Conservation (phyloP, 2,113 vertebrate genomes). For the Podarcis cretensis region DNA sequence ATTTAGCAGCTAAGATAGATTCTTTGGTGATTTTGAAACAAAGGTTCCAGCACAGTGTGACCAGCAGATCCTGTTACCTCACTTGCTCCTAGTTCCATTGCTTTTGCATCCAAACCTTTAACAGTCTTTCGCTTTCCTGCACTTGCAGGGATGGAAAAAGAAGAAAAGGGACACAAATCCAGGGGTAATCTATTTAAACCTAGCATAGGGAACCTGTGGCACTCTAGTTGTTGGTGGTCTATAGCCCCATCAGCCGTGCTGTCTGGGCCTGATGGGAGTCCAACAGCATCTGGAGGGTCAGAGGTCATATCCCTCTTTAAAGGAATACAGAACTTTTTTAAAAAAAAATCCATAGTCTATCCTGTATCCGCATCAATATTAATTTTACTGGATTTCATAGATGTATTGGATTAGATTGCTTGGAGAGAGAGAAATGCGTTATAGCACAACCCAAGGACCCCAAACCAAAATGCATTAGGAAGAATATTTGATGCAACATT, state of each 20-base stretch:
- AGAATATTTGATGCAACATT: background rate
- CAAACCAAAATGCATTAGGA: background rate
- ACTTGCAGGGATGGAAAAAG: too few species aligned
- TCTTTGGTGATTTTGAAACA: background rate
- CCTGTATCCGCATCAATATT: background rate
- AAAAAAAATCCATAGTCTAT: background rate
- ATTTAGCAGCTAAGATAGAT: background rate
- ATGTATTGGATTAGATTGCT: background rate
- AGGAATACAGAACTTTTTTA: background rate
- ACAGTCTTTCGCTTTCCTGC: background rate
- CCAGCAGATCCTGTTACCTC: background rate
- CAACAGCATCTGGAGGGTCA: too few species aligned
- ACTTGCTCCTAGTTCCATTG: background rate
- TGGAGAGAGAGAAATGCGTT: background rate
- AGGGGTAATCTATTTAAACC: background rate
- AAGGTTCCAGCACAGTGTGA: background rate
- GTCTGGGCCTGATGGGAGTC: too few species aligned
- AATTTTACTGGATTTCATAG: background rate
- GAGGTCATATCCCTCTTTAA: too few species aligned
- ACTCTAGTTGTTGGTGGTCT: too few species aligned
- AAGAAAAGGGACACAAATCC: background rate
- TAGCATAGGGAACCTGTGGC: too few species aligned
- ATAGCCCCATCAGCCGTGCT: too few species aligned
- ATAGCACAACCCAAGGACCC: background rate
- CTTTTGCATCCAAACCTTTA: background rate